Evolutionary conservation across 2,888 invertebrate genomes (phyloP).

Genomic region (Pristionchus fissidentatus): DNA sequence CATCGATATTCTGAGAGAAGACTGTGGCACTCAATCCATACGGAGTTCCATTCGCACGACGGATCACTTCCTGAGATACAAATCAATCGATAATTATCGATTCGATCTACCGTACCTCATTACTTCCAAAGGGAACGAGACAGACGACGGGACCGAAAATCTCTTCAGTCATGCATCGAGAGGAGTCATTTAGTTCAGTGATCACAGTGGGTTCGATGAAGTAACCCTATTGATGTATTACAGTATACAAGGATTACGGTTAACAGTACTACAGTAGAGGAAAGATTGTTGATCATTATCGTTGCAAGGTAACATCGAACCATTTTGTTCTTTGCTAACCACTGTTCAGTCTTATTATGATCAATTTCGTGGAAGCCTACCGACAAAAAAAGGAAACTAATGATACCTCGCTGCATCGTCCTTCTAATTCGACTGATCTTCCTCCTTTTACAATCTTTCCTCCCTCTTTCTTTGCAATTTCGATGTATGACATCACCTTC

Average conservation of each 20-base stretch:
- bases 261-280: not conserved
- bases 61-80: conserved; percentile 75
- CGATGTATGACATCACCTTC: conserved; percentile 68
- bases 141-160: conserved; percentile 80
- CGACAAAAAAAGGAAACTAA: too few species aligned
- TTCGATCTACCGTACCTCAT: conserved; percentile 54
- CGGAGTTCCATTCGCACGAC: conserved; percentile 77
- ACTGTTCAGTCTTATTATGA: too few species aligned
- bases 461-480: conserved; percentile 77
- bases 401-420: conserved; percentile 74
- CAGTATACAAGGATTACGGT: too few species aligned
- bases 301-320: too few species aligned
- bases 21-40: conserved; percentile 79
- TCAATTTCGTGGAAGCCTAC: too few species aligned
- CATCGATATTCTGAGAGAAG: conserved; percentile 77
- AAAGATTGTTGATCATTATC: conserved; percentile 43
- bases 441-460: conserved; percentile 77
- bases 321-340: too few species aligned
- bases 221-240: conserved; percentile 78
- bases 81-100: not conserved
- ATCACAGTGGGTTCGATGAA: conserved; percentile 79
- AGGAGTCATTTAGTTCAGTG: conserved; percentile 76
- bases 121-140: conserved; percentile 73
- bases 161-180: conserved; percentile 79
- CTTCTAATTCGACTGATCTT: conserved; percentile 56